Evolutionary conservation across 1,140 invertebrate genomes (phyloP).

Genomic region (Popillia japonica): DNA sequence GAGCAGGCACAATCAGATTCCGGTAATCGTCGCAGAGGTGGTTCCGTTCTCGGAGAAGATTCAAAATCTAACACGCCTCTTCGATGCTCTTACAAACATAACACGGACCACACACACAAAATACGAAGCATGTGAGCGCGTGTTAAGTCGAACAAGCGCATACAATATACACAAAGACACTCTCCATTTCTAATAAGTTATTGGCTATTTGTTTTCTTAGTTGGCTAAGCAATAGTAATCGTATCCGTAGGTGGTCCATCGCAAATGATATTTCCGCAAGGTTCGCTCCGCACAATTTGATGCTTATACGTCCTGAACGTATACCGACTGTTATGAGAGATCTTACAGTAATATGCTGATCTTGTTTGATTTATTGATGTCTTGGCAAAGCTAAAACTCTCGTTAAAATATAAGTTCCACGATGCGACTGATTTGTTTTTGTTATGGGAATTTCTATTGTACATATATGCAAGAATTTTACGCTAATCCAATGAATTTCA

Average conservation of each 20-base stretch:
- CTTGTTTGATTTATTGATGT: conserved; percentile 7
- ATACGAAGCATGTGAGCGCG: conserved; percentile 19
- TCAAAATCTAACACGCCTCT: conserved; percentile 16
- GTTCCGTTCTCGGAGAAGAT: neutral
- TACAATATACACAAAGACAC: conserved; percentile 5
- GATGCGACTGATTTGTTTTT: too few relatives aligned
- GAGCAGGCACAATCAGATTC: conserved; percentile 14
- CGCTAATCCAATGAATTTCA: too few relatives aligned
- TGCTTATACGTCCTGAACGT: conserved; percentile 8
- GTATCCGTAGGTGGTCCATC: conserved; percentile 11
- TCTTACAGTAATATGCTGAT: neutral
- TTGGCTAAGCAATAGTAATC: conserved; percentile 21
- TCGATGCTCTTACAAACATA: conserved; percentile 8
- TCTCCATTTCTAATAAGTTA: conserved; percentile 34
- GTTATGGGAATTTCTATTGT: too few relatives aligned
- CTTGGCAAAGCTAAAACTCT: neutral
- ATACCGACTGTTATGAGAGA: neutral
- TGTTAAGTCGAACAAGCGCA: neutral
- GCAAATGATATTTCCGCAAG: neutral
- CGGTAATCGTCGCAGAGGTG: conserved; percentile 5
- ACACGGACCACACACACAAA: conserved; percentile 27
- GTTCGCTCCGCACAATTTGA: neutral
- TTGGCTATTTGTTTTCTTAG: conserved; percentile 32
- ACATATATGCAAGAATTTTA: too few relatives aligned
- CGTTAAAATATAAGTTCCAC: too few relatives aligned